These are phyloP conservation scores for Lycodopsis pacificus DNA, from an alignment of 2,797 vertebrate genomes.

Conservation along the genomic window DNA sequence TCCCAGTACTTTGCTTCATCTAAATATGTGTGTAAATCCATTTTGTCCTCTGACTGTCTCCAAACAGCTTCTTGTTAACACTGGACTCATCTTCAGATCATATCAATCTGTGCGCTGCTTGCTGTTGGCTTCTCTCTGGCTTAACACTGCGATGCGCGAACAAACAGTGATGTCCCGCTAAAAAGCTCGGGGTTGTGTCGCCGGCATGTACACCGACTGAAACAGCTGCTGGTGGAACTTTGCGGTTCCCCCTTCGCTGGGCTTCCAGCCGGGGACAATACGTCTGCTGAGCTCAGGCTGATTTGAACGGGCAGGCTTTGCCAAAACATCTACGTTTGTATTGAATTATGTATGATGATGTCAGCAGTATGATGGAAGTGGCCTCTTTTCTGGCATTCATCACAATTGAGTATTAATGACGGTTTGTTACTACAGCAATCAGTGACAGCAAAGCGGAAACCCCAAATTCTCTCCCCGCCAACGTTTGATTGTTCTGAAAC, in stretches of 20 bases:
- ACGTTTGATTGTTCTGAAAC: not conserved
- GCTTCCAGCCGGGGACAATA: conserved; percentile 16
- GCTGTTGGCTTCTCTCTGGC: conserved; percentile 51
- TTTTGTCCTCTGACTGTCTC: conserved; percentile 20
- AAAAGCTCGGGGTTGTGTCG: conserved; percentile 41
- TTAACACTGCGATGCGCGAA: conserved; percentile 53
- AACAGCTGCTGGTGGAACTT: conserved; percentile 55
- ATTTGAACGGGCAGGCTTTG: conserved; percentile 4
- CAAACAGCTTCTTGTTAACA: conserved; percentile 54
- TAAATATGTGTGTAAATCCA: not conserved
- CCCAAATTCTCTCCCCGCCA: not conserved
- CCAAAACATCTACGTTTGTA: conserved; percentile 1
- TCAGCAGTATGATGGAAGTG: conserved; percentile 3
- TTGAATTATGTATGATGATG: conserved; percentile 9
- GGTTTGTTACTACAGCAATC: not conserved
- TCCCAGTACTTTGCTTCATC: not conserved
- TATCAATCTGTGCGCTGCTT: conserved; percentile 58
- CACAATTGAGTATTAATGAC: not conserved
- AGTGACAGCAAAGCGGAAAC: not conserved
- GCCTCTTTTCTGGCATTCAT: not conserved
- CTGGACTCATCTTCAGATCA: conserved; percentile 59
- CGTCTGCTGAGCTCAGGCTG: conserved; percentile 5
- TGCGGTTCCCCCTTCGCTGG: conserved; percentile 1
- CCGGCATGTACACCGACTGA: conserved; percentile 30
- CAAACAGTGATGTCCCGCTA: conserved; percentile 51